Evolutionary conservation across 1,140 invertebrate genomes (phyloP), one percentile per base, ranked within the genome.

Genomic region (Brachionus koreanus): DNA sequence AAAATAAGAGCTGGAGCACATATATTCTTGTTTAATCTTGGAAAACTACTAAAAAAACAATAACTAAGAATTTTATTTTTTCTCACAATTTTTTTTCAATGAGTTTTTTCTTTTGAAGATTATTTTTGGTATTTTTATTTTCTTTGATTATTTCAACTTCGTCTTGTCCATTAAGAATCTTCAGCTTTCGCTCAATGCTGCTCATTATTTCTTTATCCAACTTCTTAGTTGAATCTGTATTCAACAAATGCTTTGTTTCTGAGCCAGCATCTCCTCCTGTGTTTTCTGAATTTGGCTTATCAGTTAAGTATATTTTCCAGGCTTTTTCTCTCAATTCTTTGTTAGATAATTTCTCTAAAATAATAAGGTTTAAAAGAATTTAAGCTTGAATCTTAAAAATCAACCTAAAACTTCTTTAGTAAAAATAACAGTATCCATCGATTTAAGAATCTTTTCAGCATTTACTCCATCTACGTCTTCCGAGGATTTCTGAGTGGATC

Each of bases 281-380:
- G 6, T 46, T 46, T 39, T 23, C 42, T 12, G 9, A 5, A 39
- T 4, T 42, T 35, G 23, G 43, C 9, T 49, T 39, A 13, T 61
- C 61, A 16, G 46, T 29, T n/a, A 57, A 25, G n/a, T 79, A 79
- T 13, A 79, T 79, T 39, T 65, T 57, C 76, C 76, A 79, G 13
- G 76, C 76, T 61, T 79, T 79, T 43, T 79, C 76, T 29, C 76
- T 57, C 6, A 39, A 49, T 19, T 57, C 76, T 79, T 79, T 79
- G 19, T 79, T 61, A 10, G 76, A 79, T 10, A 79, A 25, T 12
- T 79, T 79, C 25, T 79, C 76, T 79, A 46, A 74, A 72, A 29
- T n/a, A 16, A 16, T 35, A 5, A 69, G 12, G 3, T 69, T 69
- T 16, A 37, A 35, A 37, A 37, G 13, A 69, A 2, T 69, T 4